These are phyloP conservation scores for Mystacides longicornis DNA, from an alignment of 2,888 invertebrate genomes.

Conservation along the genomic window DNA sequence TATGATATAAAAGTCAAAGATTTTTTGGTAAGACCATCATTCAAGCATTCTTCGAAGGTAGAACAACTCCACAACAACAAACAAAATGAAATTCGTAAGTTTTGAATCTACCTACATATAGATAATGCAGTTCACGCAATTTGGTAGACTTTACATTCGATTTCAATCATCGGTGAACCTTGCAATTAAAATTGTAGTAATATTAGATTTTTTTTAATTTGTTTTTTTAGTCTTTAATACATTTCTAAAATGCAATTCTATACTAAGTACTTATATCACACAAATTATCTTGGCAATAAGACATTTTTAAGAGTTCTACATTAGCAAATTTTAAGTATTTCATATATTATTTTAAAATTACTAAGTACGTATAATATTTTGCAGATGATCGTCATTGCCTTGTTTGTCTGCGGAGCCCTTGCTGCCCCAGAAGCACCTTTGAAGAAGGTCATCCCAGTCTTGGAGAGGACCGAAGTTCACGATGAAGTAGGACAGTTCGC, in stretches of 20 bases:
- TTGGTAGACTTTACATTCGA: no score
- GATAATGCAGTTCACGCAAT: no score
- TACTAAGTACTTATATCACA: no score
- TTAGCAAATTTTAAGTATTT: background rate
- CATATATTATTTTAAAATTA: background rate
- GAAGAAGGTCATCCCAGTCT: slow-evolving; percentile 14
- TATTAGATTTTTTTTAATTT: no score
- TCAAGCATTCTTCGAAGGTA: background rate
- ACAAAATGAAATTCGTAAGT: slow-evolving; percentile 6
- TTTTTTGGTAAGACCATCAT: background rate
- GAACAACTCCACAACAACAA: background rate
- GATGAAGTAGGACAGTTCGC: slow-evolving; percentile 23
- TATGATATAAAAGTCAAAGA: background rate
- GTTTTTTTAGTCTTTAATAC: no score
- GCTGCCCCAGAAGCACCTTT: slow-evolving; percentile 7
- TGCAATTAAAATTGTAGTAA: no score
- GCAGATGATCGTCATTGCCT: background rate
- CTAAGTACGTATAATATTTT: background rate
- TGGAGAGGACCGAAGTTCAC: slow-evolving; percentile 21
- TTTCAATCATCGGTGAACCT: no score
- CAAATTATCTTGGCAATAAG: no score
- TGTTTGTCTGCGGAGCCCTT: background rate
- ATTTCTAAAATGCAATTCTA: no score
- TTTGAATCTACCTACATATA: no score
- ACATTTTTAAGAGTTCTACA: no score